phyloP scores from a whole-genome alignment of 2,888 invertebrate genomes.

The Choristoneura rosaceana region DNA sequence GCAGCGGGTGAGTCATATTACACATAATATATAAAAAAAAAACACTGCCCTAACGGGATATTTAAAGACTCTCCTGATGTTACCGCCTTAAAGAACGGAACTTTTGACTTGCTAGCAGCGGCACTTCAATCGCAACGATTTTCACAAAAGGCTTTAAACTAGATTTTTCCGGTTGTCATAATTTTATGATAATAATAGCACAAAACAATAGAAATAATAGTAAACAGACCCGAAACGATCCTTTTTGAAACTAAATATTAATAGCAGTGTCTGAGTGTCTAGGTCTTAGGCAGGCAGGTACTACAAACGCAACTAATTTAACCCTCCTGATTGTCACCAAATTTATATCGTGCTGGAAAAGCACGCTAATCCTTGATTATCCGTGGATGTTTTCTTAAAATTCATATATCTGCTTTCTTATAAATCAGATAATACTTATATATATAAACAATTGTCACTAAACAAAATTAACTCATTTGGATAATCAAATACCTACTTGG shows the following conservation, averaged over 20 bases:
- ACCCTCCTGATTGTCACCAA: not conserved
- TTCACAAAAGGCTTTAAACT: not conserved
- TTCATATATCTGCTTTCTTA: not conserved
- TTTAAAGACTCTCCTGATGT: not conserved
- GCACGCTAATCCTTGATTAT: not conserved
- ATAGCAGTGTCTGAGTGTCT: not conserved
- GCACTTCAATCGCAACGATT: not conserved
- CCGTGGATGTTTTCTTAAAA: not conserved
- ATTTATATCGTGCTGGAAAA: not conserved
- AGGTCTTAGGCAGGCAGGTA: not conserved
- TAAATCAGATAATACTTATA: not conserved
- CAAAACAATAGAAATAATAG: not conserved
- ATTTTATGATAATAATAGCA: not conserved
- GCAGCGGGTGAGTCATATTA: slow-evolving; percentile 69
- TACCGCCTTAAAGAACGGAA: not conserved
- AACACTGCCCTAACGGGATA: not conserved
- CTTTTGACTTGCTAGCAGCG: not conserved
- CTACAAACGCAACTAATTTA: not conserved
- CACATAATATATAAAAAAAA: not conserved
- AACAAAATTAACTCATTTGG: slow-evolving; percentile 1
- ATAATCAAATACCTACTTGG: not conserved
- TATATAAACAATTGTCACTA: not conserved
- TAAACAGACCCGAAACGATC: not conserved
- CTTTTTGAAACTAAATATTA: not conserved
- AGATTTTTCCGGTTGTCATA: not conserved